phyloP scores from a whole-genome alignment of 2,888 invertebrate genomes.

The Agrenia bidenticulata region DNA sequence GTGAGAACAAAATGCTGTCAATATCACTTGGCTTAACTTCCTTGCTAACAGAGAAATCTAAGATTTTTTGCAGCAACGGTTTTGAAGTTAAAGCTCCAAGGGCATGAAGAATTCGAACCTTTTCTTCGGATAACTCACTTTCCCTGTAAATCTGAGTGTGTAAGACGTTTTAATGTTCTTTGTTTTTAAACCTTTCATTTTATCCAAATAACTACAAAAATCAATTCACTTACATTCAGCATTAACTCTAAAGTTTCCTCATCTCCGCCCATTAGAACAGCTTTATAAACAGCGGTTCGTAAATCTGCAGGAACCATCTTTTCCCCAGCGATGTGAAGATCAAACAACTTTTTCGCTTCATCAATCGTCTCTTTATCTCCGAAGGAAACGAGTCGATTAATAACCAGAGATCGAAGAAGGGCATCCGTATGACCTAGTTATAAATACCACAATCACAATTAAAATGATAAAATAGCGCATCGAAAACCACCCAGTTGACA shows the following conservation, averaged over 20 bases:
- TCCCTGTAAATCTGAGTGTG: conserved; percentile 72
- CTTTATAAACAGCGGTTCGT: conserved; percentile 81
- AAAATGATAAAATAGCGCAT: neutral
- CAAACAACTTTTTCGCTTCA: conserved; percentile 72
- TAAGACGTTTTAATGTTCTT: neutral
- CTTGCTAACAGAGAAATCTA: conserved; percentile 79
- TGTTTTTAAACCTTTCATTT: too few species aligned
- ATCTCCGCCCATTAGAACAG: conserved; percentile 72
- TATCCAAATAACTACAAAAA: neutral
- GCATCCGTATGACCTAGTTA: conserved; percentile 62
- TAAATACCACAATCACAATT: neutral
- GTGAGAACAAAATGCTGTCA: conserved; percentile 84
- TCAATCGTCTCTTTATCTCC: conserved; percentile 74
- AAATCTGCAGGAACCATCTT: conserved; percentile 75
- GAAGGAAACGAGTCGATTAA: conserved; percentile 77
- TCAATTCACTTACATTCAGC: conserved; percentile 6
- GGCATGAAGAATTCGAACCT: conserved; percentile 81
- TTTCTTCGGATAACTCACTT: conserved; percentile 89
- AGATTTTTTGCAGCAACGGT: conserved; percentile 69
- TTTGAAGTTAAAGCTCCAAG: conserved; percentile 72
- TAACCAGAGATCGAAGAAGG: conserved; percentile 77
- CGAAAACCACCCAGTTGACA: too few species aligned
- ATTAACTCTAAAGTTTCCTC: neutral
- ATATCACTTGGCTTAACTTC: conserved; percentile 90
- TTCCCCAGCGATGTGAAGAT: conserved; percentile 65